phyloP scores from a whole-genome alignment of 2,888 invertebrate species.

The Synergus laeviventris region DNA sequence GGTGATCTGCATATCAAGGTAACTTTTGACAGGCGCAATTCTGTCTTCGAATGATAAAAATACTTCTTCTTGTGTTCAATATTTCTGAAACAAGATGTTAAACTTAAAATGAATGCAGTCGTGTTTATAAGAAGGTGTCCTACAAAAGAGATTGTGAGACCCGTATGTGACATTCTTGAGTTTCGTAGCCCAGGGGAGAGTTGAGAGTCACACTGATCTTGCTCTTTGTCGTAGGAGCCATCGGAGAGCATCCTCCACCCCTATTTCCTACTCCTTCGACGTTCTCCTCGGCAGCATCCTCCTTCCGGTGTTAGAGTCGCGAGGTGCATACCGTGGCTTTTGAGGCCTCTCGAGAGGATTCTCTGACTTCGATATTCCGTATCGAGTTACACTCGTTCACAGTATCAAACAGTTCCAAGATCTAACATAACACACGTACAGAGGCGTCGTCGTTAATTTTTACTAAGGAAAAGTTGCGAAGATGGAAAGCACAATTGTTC shows the following conservation, averaged over 20 bases:
- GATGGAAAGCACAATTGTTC: background rate
- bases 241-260: conserved; percentile 65
- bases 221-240: conserved; percentile 69
- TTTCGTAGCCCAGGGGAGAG: conserved; percentile 63
- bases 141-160: conserved; percentile 54
- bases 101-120: conserved; percentile 22
- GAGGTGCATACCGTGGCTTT: conserved; percentile 65
- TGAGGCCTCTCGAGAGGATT: conserved; percentile 62
- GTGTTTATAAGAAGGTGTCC: conserved; percentile 42
- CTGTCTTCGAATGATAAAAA: background rate
- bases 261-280: conserved; percentile 45
- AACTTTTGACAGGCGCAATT: too few relatives aligned
- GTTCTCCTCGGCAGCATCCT: conserved; percentile 49
- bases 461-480: background rate
- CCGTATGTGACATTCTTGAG: conserved; percentile 46
- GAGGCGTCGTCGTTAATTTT: conserved; percentile 24
- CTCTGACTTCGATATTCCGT: conserved; percentile 61
- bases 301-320: conserved; percentile 56
- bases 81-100: background rate
- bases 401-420: conserved; percentile 43
- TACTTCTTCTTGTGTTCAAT: background rate
- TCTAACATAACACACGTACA: conserved; percentile 30
- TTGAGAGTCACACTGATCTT: conserved; percentile 72
- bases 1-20: too few relatives aligned
- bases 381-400: conserved; percentile 67